phyloP scores from a whole-genome alignment of 2,113 vertebrate species.

The Pelusios castaneus region DNA sequence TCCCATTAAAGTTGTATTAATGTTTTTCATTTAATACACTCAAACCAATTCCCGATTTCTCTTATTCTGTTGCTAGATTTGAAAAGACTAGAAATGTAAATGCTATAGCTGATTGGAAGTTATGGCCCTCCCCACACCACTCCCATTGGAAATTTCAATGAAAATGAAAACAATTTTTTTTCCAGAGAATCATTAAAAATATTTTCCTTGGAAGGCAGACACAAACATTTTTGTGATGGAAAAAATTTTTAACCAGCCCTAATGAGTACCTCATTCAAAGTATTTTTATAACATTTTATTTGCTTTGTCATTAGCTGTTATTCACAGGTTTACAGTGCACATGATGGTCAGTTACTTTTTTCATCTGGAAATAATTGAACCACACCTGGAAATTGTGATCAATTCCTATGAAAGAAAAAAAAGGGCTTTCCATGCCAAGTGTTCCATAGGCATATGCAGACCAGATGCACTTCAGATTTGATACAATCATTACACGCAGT shows the following conservation, averaged over 20 bases:
- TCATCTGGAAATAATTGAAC: slow-evolving; percentile 1
- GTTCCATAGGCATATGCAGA: not conserved
- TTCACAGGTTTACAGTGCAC: not conserved
- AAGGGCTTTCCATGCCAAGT: not conserved
- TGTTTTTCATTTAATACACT: not conserved
- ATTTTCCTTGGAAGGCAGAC: not conserved
- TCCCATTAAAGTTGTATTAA: not conserved
- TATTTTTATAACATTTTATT: not conserved
- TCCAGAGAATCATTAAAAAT: not conserved
- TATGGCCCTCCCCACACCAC: not conserved
- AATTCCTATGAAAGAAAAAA: not conserved
- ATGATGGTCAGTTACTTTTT: not conserved
- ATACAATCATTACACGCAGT: not conserved
- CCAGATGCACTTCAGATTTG: not conserved
- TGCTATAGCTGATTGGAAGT: not conserved
- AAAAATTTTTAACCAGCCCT: not conserved
- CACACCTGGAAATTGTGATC: slow-evolving; percentile 23
- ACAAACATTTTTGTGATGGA: not conserved
- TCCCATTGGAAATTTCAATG: not conserved
- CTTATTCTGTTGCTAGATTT: not conserved
- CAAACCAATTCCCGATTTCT: not conserved
- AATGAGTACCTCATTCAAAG: not conserved
- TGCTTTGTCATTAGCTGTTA: not conserved
- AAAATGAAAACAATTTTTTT: not conserved
- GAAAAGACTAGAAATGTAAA: not conserved